Evolutionary conservation across 2,888 invertebrate species (phyloP).

Genomic region (Xanthia icteritia): DNA sequence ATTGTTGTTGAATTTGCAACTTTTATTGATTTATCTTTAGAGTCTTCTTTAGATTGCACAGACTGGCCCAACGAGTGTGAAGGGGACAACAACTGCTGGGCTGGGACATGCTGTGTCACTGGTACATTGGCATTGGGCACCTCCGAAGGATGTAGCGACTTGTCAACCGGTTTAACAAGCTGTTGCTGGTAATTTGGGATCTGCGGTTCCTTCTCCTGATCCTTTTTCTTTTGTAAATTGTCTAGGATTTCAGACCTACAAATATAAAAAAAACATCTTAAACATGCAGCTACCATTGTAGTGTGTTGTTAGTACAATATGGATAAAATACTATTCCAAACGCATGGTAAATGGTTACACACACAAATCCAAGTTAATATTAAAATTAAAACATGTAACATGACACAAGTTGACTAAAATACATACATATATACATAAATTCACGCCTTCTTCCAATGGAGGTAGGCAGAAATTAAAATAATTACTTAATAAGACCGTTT

Average conservation of each 20-base stretch:
- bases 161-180: conserved; percentile 78
- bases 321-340: conserved; percentile 2
- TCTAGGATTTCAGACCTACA: conserved; percentile 92
- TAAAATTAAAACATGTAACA: conserved; percentile 15
- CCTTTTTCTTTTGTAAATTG: conserved; percentile 90
- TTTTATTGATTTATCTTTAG: conserved; percentile 86
- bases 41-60: conserved; percentile 80
- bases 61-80: conserved; percentile 77
- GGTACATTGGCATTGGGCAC: conserved; percentile 76
- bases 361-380: conserved; percentile 40
- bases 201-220: conserved; percentile 83
- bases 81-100: conserved; percentile 83
- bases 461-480: conserved; percentile 23
- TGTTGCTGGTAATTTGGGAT: conserved; percentile 80
- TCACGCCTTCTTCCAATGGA: not conserved
- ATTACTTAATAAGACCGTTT: conserved; percentile 17
- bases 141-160: conserved; percentile 74
- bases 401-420: conserved; percentile 10
- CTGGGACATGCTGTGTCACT: conserved; percentile 84
- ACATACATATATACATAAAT: conserved; percentile 8
- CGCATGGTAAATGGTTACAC: conserved; percentile 4
- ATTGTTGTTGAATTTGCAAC: conserved; percentile 87
- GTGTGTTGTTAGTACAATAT: conserved; percentile 12
- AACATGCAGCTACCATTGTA: not conserved
- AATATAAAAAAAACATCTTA: conserved; percentile 61